Evolutionary conservation across 2,888 invertebrate genomes (phyloP), one percentile per base, ranked within the genome.

Genomic region (Dryocosmus kuriphilus): DNA sequence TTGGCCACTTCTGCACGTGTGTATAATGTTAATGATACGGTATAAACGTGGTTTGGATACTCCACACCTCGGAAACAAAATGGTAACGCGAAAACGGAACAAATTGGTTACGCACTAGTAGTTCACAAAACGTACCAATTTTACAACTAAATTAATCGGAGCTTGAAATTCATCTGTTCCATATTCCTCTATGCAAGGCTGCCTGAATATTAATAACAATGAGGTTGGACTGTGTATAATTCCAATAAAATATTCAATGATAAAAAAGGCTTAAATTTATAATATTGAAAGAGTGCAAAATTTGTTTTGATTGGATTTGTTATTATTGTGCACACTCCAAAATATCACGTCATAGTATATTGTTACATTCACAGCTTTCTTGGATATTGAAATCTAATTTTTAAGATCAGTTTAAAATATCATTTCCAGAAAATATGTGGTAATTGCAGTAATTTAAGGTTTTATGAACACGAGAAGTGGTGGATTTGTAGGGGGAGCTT

Each of bases 1-100:
- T 75, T 74, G 74, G 77, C 74, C 76, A 78, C 77, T 73, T 76
- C 9, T 51, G 51, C 51, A 51, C 81, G 65, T 78, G 74, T 78
- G 74, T 78, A 74, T 77, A 79, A 81, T 81, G 83, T 83, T 83
- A 83, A 83, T 83, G 80, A 83, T 79, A 80, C 80, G 81, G 81
- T 80, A 79, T 77, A 79, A 81, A 71, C 30, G 71, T 51, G 71
- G 46, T 71, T 46, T 71, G 71, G 71, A 30, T 46, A 71, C 51
- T 71, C 71, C 71, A 51, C 71, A 71, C 71, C 71, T 71, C 41
- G 71, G 51, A 24, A 51, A 46, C 71, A 51, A 71, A 71, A 71
- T 51, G 71, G 71, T 71, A 71, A 46, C 71, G 41, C 27, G 30
- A 51, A 71, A 71, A 71, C 46, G 30, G 71, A 71, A 71, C 46